These are phyloP conservation scores for Hormaphis cornu DNA, from an alignment of 1,140 invertebrate species.

Conservation along the genomic window DNA sequence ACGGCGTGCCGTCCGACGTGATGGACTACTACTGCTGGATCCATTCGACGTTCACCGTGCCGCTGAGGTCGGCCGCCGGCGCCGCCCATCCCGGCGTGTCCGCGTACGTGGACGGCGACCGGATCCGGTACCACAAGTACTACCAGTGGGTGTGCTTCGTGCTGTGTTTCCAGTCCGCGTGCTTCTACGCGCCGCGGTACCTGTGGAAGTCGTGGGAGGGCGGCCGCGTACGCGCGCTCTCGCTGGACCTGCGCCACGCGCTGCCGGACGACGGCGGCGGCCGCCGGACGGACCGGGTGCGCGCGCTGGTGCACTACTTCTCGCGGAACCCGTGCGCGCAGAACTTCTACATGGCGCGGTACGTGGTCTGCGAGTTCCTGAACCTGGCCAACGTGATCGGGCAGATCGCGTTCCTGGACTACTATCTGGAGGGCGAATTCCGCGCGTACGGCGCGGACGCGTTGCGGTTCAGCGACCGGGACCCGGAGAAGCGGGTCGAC, in stretches of 20 bases:
- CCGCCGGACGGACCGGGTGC: conserved; percentile 47
- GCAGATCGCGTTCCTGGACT: conserved; percentile 52
- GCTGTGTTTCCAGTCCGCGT: conserved; percentile 67
- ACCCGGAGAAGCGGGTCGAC: conserved; percentile 62
- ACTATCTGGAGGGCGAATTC: conserved; percentile 58
- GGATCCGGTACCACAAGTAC: conserved; percentile 62
- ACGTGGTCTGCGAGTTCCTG: conserved; percentile 47
- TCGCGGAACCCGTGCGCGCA: conserved; percentile 46
- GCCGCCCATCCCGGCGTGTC: conserved; percentile 39
- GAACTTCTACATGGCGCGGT: conserved; percentile 47
- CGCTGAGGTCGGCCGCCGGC: conserved; percentile 36
- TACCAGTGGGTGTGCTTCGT: conserved; percentile 84
- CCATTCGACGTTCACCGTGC: conserved; percentile 59
- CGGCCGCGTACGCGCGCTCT: conserved; percentile 47
- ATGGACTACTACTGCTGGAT: conserved; percentile 70
- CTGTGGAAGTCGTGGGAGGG: conserved; percentile 70
- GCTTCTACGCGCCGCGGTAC: conserved; percentile 65
- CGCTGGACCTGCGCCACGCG: conserved; percentile 42
- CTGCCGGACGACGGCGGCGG: conserved; percentile 43
- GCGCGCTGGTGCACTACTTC: conserved; percentile 42
- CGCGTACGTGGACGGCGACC: conserved; percentile 45
- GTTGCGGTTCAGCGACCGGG: conserved; percentile 47
- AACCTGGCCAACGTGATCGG: conserved; percentile 37
- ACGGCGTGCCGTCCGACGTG: conserved; percentile 45
- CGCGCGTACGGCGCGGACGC: conserved; percentile 45